phyloP scores from a whole-genome alignment of 2,797 vertebrate species.

The Cichlasoma orientale region DNA sequence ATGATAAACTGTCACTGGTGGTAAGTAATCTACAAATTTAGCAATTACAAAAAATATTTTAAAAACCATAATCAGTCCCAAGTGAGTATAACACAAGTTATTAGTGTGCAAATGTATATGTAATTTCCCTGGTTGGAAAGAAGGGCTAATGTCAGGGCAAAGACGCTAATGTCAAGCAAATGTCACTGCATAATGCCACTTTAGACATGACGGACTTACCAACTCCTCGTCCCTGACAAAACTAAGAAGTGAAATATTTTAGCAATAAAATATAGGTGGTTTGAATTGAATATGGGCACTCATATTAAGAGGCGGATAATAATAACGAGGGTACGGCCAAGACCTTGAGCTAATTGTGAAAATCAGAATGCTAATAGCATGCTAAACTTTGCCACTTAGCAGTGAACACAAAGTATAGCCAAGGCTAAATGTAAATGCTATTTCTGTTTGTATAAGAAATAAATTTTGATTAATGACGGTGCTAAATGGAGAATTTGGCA shows the following conservation, averaged over 20 bases:
- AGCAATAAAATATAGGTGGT: neutral
- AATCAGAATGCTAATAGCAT: neutral
- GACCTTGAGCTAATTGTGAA: neutral
- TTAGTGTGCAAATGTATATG: slow-evolving; percentile 36
- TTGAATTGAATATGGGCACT: slow-evolving; percentile 2
- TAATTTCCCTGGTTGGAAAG: slow-evolving; percentile 34
- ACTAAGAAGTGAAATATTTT: slow-evolving; percentile 20
- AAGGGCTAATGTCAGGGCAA: slow-evolving; percentile 56
- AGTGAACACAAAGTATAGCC: neutral
- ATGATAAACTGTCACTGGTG: neutral
- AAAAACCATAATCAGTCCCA: neutral
- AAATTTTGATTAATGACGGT: fast-evolving
- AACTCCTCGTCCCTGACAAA: slow-evolving; percentile 25
- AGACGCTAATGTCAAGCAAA: slow-evolving; percentile 69
- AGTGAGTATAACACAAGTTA: slow-evolving; percentile 21
- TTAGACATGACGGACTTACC: slow-evolving; percentile 41
- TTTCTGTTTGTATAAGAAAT: neutral
- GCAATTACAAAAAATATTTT: neutral
- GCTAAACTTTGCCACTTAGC: neutral
- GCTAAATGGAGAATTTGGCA: neutral
- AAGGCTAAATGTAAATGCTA: neutral
- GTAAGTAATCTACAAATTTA: neutral
- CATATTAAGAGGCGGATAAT: neutral
- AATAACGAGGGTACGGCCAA: neutral
- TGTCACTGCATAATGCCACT: slow-evolving; percentile 65